phyloP scores from a whole-genome alignment of 2,113 vertebrate genomes.

The Pleuronectes platessa region DNA sequence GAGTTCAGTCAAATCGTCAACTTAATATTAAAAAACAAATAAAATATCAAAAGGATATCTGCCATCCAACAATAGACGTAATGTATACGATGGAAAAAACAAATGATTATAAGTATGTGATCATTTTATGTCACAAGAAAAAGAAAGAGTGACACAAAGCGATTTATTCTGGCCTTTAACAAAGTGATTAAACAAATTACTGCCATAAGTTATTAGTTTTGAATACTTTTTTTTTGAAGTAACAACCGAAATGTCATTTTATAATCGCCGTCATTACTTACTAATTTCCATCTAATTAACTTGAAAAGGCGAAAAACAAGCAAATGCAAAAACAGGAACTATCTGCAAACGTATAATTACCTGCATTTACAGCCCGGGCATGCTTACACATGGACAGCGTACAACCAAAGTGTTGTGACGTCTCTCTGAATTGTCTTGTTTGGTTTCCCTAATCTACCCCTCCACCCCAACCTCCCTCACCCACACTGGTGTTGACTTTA shows the following conservation, averaged over 20 bases:
- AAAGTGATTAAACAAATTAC: slow-evolving; percentile 31
- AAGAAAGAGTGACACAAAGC: slow-evolving; percentile 2
- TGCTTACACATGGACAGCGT: slow-evolving; percentile 56
- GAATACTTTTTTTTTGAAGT: slow-evolving; percentile 12
- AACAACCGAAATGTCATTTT: slow-evolving; percentile 37
- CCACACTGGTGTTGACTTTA: slow-evolving; percentile 61
- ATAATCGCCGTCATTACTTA: slow-evolving; percentile 44
- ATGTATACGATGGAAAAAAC: neutral
- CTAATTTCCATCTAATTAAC: slow-evolving; percentile 56
- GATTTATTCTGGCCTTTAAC: slow-evolving; percentile 11
- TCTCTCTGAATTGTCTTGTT: slow-evolving; percentile 57
- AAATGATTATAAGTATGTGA: neutral
- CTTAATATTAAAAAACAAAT: neutral
- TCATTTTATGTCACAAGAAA: neutral
- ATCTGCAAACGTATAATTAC: slow-evolving; percentile 60
- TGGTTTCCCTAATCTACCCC: slow-evolving; percentile 57
- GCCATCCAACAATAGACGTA: too few species aligned
- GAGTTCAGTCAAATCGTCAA: neutral
- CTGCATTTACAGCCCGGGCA: slow-evolving; percentile 56
- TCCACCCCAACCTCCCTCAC: slow-evolving; percentile 32
- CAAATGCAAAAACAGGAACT: slow-evolving; percentile 33
- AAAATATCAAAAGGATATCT: too few species aligned
- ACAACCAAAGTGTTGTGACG: slow-evolving; percentile 43
- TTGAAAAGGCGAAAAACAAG: slow-evolving; percentile 14
- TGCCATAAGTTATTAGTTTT: slow-evolving; percentile 20